phyloP scores from a whole-genome alignment of 1,140 invertebrate species.

The Trichogramma pretiosum region DNA sequence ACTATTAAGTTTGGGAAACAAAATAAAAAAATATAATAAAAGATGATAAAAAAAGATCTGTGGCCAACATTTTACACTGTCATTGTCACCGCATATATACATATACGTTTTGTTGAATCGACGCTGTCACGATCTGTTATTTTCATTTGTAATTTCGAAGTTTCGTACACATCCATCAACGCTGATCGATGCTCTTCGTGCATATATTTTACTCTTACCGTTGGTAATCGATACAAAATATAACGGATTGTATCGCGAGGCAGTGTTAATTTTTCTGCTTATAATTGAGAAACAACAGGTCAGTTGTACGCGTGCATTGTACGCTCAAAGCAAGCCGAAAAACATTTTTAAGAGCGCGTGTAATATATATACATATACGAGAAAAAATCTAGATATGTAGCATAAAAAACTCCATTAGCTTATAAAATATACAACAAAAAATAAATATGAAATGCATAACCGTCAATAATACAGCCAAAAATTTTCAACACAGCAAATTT shows the following conservation, averaged over 20 bases:
- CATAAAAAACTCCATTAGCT: slow-evolving; percentile 8
- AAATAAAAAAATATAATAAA: slow-evolving; percentile 3
- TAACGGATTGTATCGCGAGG: neutral
- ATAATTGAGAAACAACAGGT: neutral
- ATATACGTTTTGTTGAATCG: slow-evolving; percentile 7
- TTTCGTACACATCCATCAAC: no score
- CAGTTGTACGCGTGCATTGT: neutral
- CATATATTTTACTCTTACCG: neutral
- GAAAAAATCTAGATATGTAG: slow-evolving; percentile 1
- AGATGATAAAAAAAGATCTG: neutral
- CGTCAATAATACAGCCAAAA: slow-evolving; percentile 7
- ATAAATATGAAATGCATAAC: neutral
- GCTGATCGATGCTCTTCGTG: no score
- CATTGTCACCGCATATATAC: neutral
- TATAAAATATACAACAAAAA: slow-evolving; percentile 1
- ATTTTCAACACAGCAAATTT: neutral
- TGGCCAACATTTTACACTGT: neutral
- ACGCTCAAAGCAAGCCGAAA: no score
- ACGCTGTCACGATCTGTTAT: no score
- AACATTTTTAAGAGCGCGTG: no score
- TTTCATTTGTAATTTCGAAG: no score
- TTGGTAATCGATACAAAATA: neutral
- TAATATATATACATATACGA: slow-evolving; percentile 1
- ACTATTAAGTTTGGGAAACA: neutral
- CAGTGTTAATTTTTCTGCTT: slow-evolving; percentile 2